Conservation (phyloP, 2,888 invertebrate genomes). For the Orthosia cruda region DNA sequence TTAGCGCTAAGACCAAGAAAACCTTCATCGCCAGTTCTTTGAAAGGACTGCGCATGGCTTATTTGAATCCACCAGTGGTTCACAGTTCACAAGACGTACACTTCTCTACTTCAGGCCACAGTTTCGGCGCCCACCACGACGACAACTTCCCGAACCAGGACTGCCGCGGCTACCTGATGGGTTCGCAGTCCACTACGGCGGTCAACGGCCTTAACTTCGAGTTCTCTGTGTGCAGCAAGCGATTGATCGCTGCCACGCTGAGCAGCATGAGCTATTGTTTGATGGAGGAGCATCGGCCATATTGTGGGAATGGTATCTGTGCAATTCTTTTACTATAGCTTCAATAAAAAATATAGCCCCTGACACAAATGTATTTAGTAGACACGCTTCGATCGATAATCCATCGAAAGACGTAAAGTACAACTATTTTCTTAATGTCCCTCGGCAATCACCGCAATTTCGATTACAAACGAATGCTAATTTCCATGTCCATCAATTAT, state of each 20-base stretch:
- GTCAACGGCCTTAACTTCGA: slow-evolving; percentile 80
- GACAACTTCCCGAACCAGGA: slow-evolving; percentile 85
- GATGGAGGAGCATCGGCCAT: slow-evolving; percentile 83
- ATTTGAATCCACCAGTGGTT: neutral
- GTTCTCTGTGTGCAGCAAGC: slow-evolving; percentile 90
- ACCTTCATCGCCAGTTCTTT: too few species aligned
- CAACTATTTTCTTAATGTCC: too few species aligned
- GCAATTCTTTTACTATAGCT: neutral
- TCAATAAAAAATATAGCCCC: too few species aligned
- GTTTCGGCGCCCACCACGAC: slow-evolving; percentile 91
- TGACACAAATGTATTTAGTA: too few species aligned
- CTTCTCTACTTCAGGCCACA: slow-evolving; percentile 83
- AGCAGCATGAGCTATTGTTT: slow-evolving; percentile 90
- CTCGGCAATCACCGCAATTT: too few species aligned
- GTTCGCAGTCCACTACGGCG: slow-evolving; percentile 84
- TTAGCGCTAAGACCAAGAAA: too few species aligned
- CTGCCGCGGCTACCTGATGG: slow-evolving; percentile 89
- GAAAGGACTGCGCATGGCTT: neutral
- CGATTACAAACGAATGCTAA: too few species aligned
- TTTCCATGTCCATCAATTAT: too few species aligned
- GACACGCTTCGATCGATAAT: too few species aligned
- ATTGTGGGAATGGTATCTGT: slow-evolving; percentile 90
- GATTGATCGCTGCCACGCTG: slow-evolving; percentile 86
- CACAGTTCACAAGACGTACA: too few species aligned
- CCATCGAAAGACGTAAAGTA: too few species aligned